Base-by-base conservation (phyloP, 2,113 vertebrate species). In the Microcebus murinus region DNA sequence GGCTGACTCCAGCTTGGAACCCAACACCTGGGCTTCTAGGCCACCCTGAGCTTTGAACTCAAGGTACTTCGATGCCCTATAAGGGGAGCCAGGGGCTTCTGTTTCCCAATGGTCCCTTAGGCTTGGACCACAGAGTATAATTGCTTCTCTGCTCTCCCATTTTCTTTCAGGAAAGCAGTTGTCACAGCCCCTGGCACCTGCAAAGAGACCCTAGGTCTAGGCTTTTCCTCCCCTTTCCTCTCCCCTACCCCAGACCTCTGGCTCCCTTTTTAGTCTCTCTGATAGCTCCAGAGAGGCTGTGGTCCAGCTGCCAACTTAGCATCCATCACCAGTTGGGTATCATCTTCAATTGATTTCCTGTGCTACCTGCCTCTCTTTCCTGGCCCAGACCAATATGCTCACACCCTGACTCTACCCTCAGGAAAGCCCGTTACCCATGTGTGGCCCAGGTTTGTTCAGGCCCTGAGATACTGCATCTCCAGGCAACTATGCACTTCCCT, bases 401-500 rank as follows among this genome's bases (percentile, higher is more conserved):
- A 17, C 55, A 29, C 71, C 36, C 82, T 94, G 89, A 74, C 61
- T 21, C 81, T 92, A 76, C 71, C 50, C 71, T 84, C 39, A 39
- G 73, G 52, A 87, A 94, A 71, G 76, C 84, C 90, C 90, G 83
- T 39, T 68, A 52, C 63, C 76, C 79, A 36, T 42, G 36, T 94
- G 91, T 96, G 88, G 88, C 88, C 91, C 81, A 74, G 83, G 83
- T 86, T 84, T 45, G 73, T 76, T 59, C 63, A 95, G 95, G 57
- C 93, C 67, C 74, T 95, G 93, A 93, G 80, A 87, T 89, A 89
- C 96, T 96, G 85, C 61, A 59, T 95, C 96, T 97, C 91, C 71
- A 77, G 96, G 97, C 91, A 94, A 91, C 97, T 96, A 96, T 97
- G 96, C 96, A 97, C 83, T 97, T 95, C 91, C 74, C 90, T 70